Base-by-base conservation (phyloP, 2,888 invertebrate genomes). In the Meghimatium bilineatum region DNA sequence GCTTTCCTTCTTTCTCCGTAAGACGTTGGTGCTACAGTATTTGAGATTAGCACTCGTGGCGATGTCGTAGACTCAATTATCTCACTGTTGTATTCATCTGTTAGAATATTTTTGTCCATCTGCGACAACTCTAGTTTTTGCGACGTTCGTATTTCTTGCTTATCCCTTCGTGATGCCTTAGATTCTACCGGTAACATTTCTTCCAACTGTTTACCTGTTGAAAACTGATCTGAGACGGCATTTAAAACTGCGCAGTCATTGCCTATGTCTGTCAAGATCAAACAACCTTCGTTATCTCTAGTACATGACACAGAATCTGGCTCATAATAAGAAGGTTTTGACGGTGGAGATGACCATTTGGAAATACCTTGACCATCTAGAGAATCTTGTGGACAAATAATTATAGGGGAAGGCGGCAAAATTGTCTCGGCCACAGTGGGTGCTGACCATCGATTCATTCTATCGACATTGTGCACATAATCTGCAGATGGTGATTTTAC, bases 381-480 rank as follows among this genome's bases (percentile, higher is more conserved):
- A 23, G 63, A n/a, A 63, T 56, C 38, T 2, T 36, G 38, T 29
- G 81, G 29, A 5, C 74, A 17, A 14, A 63, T 74, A 29, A 81
- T 81, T 23, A 81, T 29, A 5, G 81, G 74, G 0, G 82, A 82
- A 0, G 82, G 82, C 0, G 77, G 82, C 1, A 82, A 29, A 5
- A 52, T 36, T 36, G 0, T 52, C 26, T 82, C 82, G 69, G 82
- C 23, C 5, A 38, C 56, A 32, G 52, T 36, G 29, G 76, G 56
- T 1, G 77, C 52, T 0, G 76, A 44, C 82, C 82, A 82, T 12
- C 32, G 29, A 10, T 32, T 17, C 20, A 32, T 20, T 74, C 6
- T 32, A n/a, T 69, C 23, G 12, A 1, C 20, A 3, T 17, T 23
- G 3, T 8, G 36, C 34, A 69, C 34, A 38, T 5, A 44, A 12